phyloP scores from a whole-genome alignment of 2,888 invertebrate genomes.

The Leptopterna dolabrata region DNA sequence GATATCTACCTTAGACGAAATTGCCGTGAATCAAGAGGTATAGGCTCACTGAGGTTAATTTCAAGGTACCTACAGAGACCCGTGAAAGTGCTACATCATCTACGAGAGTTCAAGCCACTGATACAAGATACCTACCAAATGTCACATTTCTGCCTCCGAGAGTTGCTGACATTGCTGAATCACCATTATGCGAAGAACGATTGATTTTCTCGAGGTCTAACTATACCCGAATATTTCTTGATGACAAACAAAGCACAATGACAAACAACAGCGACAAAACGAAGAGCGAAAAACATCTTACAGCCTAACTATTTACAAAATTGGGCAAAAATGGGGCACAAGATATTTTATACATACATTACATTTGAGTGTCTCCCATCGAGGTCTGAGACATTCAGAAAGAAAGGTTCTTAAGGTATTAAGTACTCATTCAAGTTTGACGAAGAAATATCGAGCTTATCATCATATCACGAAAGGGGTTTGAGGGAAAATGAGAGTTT shows the following conservation, averaged over 20 bases:
- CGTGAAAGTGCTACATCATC: no score
- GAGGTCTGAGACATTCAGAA: neutral
- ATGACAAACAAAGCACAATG: neutral
- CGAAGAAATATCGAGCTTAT: neutral
- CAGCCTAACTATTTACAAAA: conserved; percentile 7
- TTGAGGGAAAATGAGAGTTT: conserved; percentile 92
- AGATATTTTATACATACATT: neutral
- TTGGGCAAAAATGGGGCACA: neutral
- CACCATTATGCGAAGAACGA: no score
- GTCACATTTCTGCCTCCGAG: no score
- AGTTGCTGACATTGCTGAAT: no score
- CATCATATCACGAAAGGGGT: conserved; percentile 67
- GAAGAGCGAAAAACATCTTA: neutral
- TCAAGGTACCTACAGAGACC: no score
- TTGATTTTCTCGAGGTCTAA: neutral
- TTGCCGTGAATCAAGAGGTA: no score
- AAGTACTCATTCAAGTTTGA: neutral
- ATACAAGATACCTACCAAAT: no score
- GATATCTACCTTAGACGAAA: no score
- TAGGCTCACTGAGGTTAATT: no score
- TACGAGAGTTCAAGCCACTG: no score
- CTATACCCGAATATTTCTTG: neutral
- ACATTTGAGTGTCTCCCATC: neutral
- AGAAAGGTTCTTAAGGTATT: neutral
- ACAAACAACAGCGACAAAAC: neutral